phyloP scores from a whole-genome alignment of 2,888 invertebrate genomes.

The Teleiodes luculella region DNA sequence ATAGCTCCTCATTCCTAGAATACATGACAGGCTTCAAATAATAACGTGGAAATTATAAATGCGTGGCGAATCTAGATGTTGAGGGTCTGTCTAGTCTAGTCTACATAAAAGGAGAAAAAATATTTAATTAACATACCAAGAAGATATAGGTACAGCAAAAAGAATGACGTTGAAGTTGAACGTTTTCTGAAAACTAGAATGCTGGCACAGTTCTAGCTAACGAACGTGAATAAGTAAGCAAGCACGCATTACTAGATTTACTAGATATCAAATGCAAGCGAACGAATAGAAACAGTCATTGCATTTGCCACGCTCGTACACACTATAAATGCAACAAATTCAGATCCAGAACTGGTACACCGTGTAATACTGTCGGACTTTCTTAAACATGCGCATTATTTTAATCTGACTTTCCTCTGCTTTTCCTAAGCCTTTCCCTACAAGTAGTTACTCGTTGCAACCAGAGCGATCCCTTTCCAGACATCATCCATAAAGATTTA shows the following conservation, averaged over 20 bases:
- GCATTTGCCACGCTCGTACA: background rate
- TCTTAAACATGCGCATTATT: slow-evolving; percentile 10
- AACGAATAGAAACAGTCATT: background rate
- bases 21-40: background rate
- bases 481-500: slow-evolving; percentile 21
- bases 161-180: too few relatives aligned
- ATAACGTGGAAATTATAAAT: background rate
- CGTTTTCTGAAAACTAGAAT: too few relatives aligned
- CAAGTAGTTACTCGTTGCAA: background rate
- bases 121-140: background rate
- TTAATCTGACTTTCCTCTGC: slow-evolving; percentile 3
- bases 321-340: background rate
- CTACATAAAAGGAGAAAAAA: background rate
- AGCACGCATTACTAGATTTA: too few relatives aligned
- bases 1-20: background rate
- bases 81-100: background rate
- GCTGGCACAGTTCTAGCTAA: too few relatives aligned
- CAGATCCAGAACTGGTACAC: background rate
- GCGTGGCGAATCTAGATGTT: background rate
- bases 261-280: background rate
- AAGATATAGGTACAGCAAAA: too few relatives aligned
- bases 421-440: slow-evolving; percentile 12
- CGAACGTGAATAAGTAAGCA: too few relatives aligned
- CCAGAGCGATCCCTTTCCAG: background rate
- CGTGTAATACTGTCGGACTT: background rate